phyloP scores from a whole-genome alignment of 2,797 vertebrate species.

The Pantherophis vulpinus region DNA sequence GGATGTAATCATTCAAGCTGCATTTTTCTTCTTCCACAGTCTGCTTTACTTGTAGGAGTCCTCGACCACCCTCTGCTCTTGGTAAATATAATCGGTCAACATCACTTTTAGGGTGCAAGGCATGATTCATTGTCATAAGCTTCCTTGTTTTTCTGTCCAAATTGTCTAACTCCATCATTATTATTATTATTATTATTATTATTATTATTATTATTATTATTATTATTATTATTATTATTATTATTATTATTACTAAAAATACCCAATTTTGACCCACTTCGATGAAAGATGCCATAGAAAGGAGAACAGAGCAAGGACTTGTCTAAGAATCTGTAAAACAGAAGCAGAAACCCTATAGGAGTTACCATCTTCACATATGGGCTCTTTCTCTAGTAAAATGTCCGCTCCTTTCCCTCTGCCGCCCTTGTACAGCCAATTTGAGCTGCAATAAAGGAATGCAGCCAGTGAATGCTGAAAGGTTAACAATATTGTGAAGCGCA shows the following conservation, averaged over 20 bases:
- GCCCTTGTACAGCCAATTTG: background rate
- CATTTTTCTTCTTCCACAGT: too few species aligned
- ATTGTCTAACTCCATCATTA: too few species aligned
- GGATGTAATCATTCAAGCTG: too few species aligned
- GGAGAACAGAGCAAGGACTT: background rate
- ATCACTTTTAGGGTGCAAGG: too few species aligned
- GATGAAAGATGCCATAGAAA: background rate
- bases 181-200: too few species aligned
- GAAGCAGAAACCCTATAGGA: background rate
- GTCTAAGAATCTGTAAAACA: background rate
- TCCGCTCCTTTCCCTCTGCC: background rate
- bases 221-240: too few species aligned
- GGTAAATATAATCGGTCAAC: too few species aligned
- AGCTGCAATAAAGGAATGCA: background rate
- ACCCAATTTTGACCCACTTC: background rate
- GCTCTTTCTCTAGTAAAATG: background rate
- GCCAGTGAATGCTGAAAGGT: background rate
- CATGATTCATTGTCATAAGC: too few species aligned
- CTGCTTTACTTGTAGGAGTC: too few species aligned
- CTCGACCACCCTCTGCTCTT: too few species aligned
- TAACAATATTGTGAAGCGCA: constrained; percentile 13
- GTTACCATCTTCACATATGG: background rate
- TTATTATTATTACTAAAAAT: background rate
- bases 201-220: too few species aligned
- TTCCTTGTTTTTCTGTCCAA: too few species aligned